Conservation (phyloP, 2,797 vertebrate species). For the Cryptoprocta ferox region DNA sequence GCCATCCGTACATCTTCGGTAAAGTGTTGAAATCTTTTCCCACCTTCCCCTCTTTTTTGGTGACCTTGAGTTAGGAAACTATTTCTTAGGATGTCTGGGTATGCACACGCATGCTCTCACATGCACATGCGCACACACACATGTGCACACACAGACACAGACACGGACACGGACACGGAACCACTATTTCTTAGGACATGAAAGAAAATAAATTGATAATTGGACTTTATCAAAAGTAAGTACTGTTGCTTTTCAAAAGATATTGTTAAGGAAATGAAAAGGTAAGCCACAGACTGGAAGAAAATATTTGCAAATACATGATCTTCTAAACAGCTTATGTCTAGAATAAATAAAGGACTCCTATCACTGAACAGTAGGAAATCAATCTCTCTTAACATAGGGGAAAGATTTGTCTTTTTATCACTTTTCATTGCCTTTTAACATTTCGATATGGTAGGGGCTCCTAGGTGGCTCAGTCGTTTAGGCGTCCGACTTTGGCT, state of each 20-base stretch:
- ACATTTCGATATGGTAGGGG: background rate
- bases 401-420: background rate
- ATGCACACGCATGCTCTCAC: rapidly evolving
- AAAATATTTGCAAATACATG: background rate
- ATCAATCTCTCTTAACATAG: background rate
- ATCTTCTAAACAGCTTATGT: background rate
- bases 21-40: background rate
- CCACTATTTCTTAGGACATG: background rate
- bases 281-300: background rate
- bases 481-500: no score
- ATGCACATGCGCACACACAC: background rate
- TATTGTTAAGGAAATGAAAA: background rate
- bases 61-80: background rate
- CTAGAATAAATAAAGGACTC: background rate
- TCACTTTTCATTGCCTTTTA: background rate
- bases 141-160: background rate
- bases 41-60: background rate
- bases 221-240: background rate
- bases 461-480: no score
- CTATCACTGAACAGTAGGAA: background rate
- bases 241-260: background rate
- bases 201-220: background rate
- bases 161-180: no score
- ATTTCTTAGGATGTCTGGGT: background rate
- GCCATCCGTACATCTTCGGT: background rate